These are phyloP conservation scores for Protobothrops mucrosquamatus DNA, from an alignment of 2,113 vertebrate species.

Conservation along the genomic window DNA sequence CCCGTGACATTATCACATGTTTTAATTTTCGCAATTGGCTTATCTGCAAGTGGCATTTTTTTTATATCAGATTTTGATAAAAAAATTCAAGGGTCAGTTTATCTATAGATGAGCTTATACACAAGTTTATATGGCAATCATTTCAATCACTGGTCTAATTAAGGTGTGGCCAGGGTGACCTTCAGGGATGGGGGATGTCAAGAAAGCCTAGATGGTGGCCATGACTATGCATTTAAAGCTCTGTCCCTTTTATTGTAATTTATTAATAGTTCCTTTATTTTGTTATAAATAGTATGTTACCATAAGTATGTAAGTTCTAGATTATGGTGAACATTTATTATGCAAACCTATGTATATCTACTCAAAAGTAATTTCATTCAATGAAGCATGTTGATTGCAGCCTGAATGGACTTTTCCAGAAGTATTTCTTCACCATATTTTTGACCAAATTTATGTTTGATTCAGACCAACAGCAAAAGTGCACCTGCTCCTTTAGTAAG, in stretches of 20 bases:
- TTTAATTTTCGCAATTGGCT: not conserved
- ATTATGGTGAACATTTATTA: not conserved
- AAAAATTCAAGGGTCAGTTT: not conserved
- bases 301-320: not conserved
- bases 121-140: not conserved
- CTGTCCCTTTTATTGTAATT: not conserved
- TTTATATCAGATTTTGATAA: not conserved
- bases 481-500: not conserved
- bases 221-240: not conserved
- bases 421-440: not conserved
- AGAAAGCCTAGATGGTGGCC: not conserved
- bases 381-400: not conserved
- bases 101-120: not conserved
- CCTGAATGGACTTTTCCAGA: not conserved
- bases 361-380: not conserved
- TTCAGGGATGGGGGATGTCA: not conserved
- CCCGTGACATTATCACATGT: not conserved
- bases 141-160: not conserved
- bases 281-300: not conserved
- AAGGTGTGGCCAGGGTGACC: not conserved
- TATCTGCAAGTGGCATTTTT: not conserved
- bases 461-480: not conserved
- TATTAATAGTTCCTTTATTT: not conserved
- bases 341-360: not conserved
- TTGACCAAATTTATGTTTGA: not conserved